Evolutionary conservation across 2,888 invertebrate species (phyloP), one percentile per base, ranked within the genome.

Genomic region (Nezara viridula): DNA sequence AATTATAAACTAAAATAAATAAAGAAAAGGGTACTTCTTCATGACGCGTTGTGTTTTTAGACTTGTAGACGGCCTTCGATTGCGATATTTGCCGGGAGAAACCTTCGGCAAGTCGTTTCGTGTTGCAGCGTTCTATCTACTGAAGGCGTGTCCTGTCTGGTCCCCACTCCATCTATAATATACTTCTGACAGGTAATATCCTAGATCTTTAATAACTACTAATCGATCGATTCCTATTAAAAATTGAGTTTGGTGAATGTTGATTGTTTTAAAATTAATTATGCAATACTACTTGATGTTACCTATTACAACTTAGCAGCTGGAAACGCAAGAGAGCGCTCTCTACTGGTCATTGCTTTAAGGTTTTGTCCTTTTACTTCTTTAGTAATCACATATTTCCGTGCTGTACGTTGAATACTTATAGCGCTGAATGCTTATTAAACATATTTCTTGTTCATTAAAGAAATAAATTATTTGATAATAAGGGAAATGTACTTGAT

Each of bases 31-130:
- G 10, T 55, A 55, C 52, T n/a, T n/a, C 19, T 7, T n/a, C 6
- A n/a, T 55, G n/a, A 55, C 52, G 24, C 52, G 21, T 0, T 12
- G 27, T 21, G 77, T 73, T 73, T 37, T 73, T 37, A 73, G 73
- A 73, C 73, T 73, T 21, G 24, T 24, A 77, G 77, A 2, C 77
- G 77, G 21, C 77, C 77, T 77, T 77, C 77, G 77, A 44, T 77
- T 24, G 60, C 60, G 27, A 60, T 60, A 60, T 27, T 60, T 21
- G 60, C 77, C 21, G 40, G 12, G 24, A 24, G 40, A 77, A 77
- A 44, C 40, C 40, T 77, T 77, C 40, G 40, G 10, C 24, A 6
- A 40, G 37, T 24, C 37, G 32, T 21, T 73, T 14, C 19, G n/a
- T n/a, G n/a, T 0, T 19, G 55, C 0, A 12, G 55, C 50, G n/a